phyloP scores from a whole-genome alignment of 1,140 invertebrate genomes.

The Drosophila lowei region DNA sequence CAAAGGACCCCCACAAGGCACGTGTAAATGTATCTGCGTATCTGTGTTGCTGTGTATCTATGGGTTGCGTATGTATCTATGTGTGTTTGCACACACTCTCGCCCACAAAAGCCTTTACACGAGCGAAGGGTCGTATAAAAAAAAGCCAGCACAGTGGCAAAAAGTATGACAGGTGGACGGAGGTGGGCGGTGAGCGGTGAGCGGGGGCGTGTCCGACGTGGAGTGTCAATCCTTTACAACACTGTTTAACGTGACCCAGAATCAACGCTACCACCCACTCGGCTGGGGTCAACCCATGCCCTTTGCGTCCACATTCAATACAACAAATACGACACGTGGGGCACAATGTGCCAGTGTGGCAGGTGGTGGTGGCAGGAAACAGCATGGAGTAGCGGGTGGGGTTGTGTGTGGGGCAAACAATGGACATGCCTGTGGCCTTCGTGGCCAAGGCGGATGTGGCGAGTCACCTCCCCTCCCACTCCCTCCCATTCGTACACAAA shows the following conservation, averaged over 20 bases:
- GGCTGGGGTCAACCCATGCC: constrained; percentile 35
- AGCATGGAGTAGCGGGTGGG: neutral
- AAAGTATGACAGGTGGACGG: constrained; percentile 47
- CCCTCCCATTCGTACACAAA: constrained; percentile 3
- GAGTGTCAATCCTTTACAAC: constrained; percentile 57
- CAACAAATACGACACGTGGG: constrained; percentile 73
- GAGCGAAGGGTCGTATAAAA: constrained; percentile 26
- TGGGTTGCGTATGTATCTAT: neutral
- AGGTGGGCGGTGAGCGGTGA: neutral
- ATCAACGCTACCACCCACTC: constrained; percentile 20
- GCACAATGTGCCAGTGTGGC: constrained; percentile 1
- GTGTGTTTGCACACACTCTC: constrained; percentile 1
- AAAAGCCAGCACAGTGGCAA: constrained; percentile 57
- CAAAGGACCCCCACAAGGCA: constrained; percentile 51
- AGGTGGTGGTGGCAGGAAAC: constrained; percentile 8
- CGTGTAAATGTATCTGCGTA: neutral
- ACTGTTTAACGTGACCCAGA: constrained; percentile 67
- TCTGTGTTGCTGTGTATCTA: neutral
- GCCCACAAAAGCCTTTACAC: constrained; percentile 52
- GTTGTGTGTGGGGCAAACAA: constrained; percentile 28
- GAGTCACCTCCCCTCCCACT: constrained; percentile 20
- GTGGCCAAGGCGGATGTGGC: constrained; percentile 28
- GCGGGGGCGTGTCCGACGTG: neutral
- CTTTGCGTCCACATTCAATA: constrained; percentile 50
- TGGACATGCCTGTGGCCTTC: constrained; percentile 24